These are phyloP conservation scores for Parapsyche elsis DNA, from an alignment of 1,140 invertebrate species.

Conservation along the genomic window DNA sequence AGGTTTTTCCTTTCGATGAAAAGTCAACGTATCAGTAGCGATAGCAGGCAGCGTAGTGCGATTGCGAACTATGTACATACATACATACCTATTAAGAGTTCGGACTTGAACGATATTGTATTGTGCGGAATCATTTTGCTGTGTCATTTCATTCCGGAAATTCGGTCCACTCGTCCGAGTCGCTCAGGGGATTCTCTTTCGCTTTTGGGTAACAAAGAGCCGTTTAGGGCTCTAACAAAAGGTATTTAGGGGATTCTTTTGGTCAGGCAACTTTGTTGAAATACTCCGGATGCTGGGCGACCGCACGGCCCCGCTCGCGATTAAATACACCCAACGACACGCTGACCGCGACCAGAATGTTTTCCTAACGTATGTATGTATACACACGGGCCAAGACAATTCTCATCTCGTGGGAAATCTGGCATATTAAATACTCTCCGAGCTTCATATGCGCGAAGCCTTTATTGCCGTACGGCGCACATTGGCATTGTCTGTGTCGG, in stretches of 20 bases:
- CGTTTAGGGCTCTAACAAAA: slow-evolving; percentile 10
- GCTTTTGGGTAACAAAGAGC: background rate
- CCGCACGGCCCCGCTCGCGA: background rate
- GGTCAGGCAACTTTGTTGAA: background rate
- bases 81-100: background rate
- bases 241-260: slow-evolving; percentile 29
- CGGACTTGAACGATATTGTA: background rate
- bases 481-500: background rate
- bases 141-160: background rate
- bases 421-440: slow-evolving; percentile 5
- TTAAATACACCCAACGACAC: background rate
- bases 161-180: background rate
- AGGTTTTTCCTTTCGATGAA: too few species aligned
- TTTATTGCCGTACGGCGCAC: background rate
- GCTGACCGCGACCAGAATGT: background rate
- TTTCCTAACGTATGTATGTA: background rate
- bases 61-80: too few species aligned
- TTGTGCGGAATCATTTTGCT: background rate
- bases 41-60: too few species aligned
- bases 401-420: slow-evolving; percentile 5
- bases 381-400: background rate
- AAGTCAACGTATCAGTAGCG: too few species aligned
- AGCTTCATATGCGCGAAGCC: background rate
- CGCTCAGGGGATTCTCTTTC: background rate
- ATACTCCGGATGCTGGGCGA: background rate